Evolutionary conservation across 2,888 invertebrate genomes (phyloP).

Genomic region (Lacanobia wlatinum): DNA sequence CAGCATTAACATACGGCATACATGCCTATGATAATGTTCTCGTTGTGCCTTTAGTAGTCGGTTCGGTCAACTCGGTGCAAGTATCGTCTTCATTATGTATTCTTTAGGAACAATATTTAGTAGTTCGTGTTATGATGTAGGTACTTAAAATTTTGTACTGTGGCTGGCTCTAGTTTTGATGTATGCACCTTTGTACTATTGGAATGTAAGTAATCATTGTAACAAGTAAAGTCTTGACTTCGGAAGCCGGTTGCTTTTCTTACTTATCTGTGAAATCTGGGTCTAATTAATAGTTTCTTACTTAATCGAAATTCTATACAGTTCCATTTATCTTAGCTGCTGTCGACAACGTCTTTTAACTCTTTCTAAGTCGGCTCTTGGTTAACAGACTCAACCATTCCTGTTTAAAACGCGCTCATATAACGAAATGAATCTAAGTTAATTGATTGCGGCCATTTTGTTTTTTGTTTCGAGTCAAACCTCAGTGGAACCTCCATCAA

Average conservation of each 20-base stretch:
- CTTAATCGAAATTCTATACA: conserved; percentile 2
- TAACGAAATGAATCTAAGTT: conserved; percentile 33
- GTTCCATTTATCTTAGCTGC: conserved; percentile 4
- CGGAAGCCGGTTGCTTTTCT: not conserved
- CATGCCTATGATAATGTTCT: conserved; percentile 62
- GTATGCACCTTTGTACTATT: not conserved
- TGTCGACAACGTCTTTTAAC: not conserved
- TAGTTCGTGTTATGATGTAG: conserved; percentile 24
- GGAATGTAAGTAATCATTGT: not conserved
- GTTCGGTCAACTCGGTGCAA: conserved; percentile 26
- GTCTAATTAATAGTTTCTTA: not conserved
- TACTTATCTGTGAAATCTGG: no score
- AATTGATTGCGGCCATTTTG: conserved; percentile 49
- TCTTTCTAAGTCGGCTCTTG: conserved; percentile 8
- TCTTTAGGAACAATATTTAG: conserved; percentile 30
- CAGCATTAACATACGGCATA: conserved; percentile 63
- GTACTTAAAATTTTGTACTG: conserved; percentile 18
- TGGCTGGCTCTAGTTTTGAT: conserved; percentile 4
- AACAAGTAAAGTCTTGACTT: not conserved
- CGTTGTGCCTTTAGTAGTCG: conserved; percentile 40
- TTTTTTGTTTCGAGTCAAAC: conserved; percentile 43
- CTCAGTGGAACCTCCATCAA: conserved; percentile 30
- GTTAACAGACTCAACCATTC: conserved; percentile 17
- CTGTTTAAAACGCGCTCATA: conserved; percentile 8
- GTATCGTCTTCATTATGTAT: conserved; percentile 45